Percentiles rank a stretch among this genome's conserved stretches.
phyloP scores from a whole-genome alignment of 2,113 vertebrate species.

The Dipodomys stephensi region DNA sequence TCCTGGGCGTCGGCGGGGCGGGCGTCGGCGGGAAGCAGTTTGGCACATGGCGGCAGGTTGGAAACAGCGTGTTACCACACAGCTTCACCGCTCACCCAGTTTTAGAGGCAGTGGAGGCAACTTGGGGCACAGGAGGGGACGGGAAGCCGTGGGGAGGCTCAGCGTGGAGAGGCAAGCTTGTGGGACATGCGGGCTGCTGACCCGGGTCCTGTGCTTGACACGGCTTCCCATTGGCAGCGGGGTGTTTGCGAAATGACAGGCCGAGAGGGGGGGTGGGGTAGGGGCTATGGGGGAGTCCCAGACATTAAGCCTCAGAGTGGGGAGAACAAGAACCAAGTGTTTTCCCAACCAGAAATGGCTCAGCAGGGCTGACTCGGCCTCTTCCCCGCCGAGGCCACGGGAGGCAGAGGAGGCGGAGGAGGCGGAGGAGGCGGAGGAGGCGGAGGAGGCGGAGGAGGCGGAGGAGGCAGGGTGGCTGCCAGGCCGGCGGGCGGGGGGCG shows the following conservation, averaged over 20 bases:
- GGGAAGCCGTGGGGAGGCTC: not conserved
- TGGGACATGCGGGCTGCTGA: not conserved
- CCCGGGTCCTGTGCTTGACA: not conserved
- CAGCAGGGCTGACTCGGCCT: not conserved
- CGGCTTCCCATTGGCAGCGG: not conserved
- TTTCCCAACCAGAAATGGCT: not conserved
- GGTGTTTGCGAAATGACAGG: not conserved
- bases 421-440: not conserved
- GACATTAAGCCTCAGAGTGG: not conserved
- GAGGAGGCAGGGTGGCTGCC: not conserved
- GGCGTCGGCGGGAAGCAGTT: not conserved
- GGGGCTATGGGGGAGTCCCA: not conserved
- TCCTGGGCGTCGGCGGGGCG: too few relatives aligned
- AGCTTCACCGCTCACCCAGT: not conserved
- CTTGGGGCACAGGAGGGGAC: not conserved
- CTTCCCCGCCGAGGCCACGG: not conserved
- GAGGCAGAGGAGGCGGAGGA: too few relatives aligned
- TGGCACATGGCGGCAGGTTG: not conserved
- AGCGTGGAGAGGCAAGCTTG: too few relatives aligned
- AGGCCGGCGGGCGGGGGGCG: too few relatives aligned
- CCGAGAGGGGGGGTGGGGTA: not conserved
- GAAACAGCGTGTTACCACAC: not conserved
- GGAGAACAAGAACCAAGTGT: not conserved
- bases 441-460: not conserved
- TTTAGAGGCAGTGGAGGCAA: not conserved